Conservation (phyloP, 2,113 vertebrate species). For the Narcine bancroftii region DNA sequence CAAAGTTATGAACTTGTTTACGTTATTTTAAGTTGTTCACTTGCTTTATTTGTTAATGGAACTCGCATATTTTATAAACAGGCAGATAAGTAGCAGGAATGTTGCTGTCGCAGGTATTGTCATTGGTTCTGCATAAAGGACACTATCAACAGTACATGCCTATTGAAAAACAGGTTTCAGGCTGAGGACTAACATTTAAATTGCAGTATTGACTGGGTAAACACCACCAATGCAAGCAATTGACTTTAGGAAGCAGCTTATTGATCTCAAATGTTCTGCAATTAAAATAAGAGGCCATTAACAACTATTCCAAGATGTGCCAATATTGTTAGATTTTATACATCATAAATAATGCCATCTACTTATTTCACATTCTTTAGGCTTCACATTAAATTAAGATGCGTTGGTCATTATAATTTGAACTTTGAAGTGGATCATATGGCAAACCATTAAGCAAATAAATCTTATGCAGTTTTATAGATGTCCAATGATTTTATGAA, state of each 20-base stretch:
- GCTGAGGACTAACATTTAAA: not conserved
- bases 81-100: not conserved
- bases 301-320: not conserved
- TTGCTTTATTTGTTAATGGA: not conserved
- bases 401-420: not conserved
- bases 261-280: not conserved
- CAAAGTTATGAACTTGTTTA: no score
- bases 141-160: not conserved
- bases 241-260: constrained; percentile 15
- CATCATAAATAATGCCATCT: not conserved
- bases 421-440: constrained; percentile 29
- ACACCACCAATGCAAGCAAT: not conserved
- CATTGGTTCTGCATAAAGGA: not conserved
- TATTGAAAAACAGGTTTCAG: not conserved
- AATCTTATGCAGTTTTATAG: constrained; percentile 18
- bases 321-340: not conserved
- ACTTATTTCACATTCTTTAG: not conserved
- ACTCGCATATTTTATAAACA: not conserved
- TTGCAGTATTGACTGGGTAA: not conserved
- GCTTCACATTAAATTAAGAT: not conserved
- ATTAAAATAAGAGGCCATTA: not conserved
- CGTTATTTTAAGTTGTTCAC: no score
- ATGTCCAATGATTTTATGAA: not conserved
- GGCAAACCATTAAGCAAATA: not conserved
- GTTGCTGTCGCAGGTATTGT: not conserved